Conservation (phyloP, 1,140 invertebrate species). For the Coenobita brevimanus region DNA sequence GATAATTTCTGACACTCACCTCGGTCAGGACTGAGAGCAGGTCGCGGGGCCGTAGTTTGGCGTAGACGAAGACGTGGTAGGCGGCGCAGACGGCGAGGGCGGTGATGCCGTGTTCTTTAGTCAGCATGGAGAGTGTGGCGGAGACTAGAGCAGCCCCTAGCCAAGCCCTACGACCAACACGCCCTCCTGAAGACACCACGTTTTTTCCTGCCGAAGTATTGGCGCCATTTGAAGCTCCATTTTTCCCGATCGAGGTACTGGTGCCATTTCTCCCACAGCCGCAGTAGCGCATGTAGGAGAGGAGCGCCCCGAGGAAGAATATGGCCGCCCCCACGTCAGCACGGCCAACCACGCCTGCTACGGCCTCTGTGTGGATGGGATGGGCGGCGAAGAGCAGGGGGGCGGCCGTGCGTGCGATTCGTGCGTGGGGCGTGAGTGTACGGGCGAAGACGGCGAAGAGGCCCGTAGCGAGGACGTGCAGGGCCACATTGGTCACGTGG, state of each 20-base stretch:
- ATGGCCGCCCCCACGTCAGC: constrained; percentile 90
- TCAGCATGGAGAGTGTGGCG: constrained; percentile 84
- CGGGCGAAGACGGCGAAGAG: constrained; percentile 79
- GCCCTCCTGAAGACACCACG: no score
- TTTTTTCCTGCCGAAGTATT: no score
- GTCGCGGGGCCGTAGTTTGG: constrained; percentile 62
- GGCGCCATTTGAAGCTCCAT: not conserved
- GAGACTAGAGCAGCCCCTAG: constrained; percentile 73
- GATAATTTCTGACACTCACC: constrained; percentile 64
- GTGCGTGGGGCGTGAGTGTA: constrained; percentile 81
- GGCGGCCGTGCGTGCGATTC: constrained; percentile 82
- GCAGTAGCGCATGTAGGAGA: constrained; percentile 74
- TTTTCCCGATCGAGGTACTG: not conserved
- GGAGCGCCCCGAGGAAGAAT: constrained; percentile 84
- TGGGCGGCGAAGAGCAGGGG: constrained; percentile 91
- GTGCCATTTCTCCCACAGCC: constrained; percentile 24
- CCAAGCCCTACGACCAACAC: constrained; percentile 35
- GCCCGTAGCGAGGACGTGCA: constrained; percentile 81
- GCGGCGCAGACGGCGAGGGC: constrained; percentile 84
- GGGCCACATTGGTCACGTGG: constrained; percentile 82
- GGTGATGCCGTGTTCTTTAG: constrained; percentile 95
- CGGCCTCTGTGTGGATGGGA: constrained; percentile 89
- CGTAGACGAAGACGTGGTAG: constrained; percentile 79
- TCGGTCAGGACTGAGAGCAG: constrained; percentile 59
- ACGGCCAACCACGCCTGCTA: constrained; percentile 95